A percentile compares a stretch with the other conserved stretches of the same genome.
Conservation (phyloP, 2,113 vertebrate genomes). For the Uropsilus gracilis region DNA sequence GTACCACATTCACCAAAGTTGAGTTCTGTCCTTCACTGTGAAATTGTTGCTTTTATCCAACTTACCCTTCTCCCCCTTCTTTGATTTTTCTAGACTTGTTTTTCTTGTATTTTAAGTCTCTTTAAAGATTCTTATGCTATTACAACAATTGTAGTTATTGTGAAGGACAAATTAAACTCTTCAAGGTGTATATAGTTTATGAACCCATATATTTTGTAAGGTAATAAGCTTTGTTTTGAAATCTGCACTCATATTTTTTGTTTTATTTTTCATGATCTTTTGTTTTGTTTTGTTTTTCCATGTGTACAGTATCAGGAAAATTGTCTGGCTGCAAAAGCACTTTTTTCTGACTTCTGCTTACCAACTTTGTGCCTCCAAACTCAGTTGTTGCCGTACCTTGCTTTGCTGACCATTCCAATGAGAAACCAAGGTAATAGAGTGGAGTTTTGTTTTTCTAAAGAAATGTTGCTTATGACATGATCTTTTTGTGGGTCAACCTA, state of each 20-base stretch:
- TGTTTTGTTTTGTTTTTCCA: background rate
- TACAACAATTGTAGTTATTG: background rate
- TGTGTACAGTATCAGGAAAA: constrained; percentile 92
- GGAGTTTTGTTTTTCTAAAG: background rate
- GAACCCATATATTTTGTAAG: background rate
- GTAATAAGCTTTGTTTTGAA: constrained; percentile 3
- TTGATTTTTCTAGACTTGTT: background rate
- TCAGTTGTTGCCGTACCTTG: constrained; percentile 94
- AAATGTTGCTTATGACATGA: background rate
- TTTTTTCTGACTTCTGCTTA: constrained; percentile 94
- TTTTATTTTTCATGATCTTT: background rate
- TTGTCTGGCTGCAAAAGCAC: constrained; percentile 90
- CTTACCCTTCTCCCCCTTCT: too few relatives aligned
- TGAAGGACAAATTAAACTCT: background rate
- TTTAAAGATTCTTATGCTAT: background rate
- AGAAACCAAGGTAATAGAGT: constrained; percentile 93
- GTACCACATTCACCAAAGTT: too few relatives aligned
- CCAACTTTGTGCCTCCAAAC: constrained; percentile 92
- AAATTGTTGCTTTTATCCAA: too few relatives aligned
- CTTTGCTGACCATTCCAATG: constrained; percentile 93
- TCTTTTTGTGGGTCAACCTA: background rate
- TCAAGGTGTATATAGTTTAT: constrained; percentile 35
- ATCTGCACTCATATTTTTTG: background rate
- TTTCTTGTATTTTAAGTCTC: background rate
- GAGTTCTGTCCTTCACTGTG: too few relatives aligned